Evolutionary conservation across 2,113 vertebrate genomes (phyloP).

Genomic region (Semnornis frantzii): DNA sequence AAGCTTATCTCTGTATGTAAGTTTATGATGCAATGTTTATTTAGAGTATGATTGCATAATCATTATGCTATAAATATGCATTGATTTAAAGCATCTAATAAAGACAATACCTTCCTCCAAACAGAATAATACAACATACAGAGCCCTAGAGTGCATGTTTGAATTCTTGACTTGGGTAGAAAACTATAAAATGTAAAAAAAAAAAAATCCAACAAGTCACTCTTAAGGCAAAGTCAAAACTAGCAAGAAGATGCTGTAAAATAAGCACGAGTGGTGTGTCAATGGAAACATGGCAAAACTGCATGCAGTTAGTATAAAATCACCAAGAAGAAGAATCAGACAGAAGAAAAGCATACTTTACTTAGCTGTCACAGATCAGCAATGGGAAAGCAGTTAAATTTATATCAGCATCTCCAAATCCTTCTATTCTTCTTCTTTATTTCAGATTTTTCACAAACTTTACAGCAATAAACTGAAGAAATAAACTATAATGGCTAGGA

Average conservation of each 20-base stretch:
- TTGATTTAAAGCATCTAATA: background rate
- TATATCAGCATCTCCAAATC: conserved; percentile 15
- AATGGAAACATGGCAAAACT: conserved; percentile 69
- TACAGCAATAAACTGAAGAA: conserved; percentile 13
- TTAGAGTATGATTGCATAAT: background rate
- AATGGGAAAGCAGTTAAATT: conserved; percentile 51
- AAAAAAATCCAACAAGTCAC: background rate
- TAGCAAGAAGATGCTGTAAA: conserved; percentile 24
- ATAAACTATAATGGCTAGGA: background rate
- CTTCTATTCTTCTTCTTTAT: conserved; percentile 68
- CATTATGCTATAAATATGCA: background rate
- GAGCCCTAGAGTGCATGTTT: background rate
- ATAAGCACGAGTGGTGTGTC: conserved; percentile 38
- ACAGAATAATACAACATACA: background rate
- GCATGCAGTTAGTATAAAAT: conserved; percentile 78
- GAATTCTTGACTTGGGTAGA: background rate
- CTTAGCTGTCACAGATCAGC: conserved; percentile 65
- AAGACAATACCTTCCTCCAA: background rate
- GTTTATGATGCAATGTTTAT: background rate
- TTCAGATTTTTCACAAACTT: conserved; percentile 63
- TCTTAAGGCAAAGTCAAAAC: conserved; percentile 26
- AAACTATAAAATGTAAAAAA: background rate
- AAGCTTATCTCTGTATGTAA: background rate
- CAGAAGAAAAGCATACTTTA: conserved; percentile 48
- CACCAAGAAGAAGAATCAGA: conserved; percentile 67